Evolutionary conservation across 2,888 invertebrate species (phyloP).

Genomic region (Callimorpha dominula): DNA sequence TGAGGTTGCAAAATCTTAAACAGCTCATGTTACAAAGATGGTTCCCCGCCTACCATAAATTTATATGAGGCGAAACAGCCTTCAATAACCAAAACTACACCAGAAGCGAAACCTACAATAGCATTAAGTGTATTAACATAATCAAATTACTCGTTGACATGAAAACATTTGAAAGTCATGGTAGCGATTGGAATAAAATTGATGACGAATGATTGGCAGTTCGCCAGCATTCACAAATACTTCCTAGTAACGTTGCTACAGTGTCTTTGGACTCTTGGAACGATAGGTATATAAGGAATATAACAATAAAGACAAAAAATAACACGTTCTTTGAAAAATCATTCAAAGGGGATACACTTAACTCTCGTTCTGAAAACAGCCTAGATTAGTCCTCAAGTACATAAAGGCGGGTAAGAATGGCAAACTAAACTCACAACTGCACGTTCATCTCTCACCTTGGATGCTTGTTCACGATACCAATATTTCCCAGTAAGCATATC

Average conservation of each 20-base stretch:
- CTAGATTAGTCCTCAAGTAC: neutral
- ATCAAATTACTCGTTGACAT: slow-evolving; percentile 33
- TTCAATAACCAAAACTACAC: neutral
- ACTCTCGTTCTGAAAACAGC: neutral
- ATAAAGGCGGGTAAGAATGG: neutral
- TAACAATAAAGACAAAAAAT: neutral
- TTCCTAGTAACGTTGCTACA: slow-evolving; percentile 31
- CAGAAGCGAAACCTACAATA: neutral
- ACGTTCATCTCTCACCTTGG: neutral
- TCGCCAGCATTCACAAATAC: slow-evolving; percentile 36
- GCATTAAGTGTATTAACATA: slow-evolving; percentile 22
- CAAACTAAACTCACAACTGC: neutral
- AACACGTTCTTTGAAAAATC: neutral
- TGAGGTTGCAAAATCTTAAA: neutral
- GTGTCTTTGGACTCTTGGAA: slow-evolving; percentile 20
- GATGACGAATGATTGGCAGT: slow-evolving; percentile 42
- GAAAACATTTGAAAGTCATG: slow-evolving; percentile 38
- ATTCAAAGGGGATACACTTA: neutral
- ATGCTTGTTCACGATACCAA: neutral
- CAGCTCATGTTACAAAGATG: neutral
- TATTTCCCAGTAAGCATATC: neutral
- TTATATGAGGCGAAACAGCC: neutral
- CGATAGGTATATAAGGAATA: neutral
- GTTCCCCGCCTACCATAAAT: neutral
- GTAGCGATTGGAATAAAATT: slow-evolving; percentile 37